Evolutionary conservation across 2,113 vertebrate species (phyloP).

Genomic region (Scopus umbretta): DNA sequence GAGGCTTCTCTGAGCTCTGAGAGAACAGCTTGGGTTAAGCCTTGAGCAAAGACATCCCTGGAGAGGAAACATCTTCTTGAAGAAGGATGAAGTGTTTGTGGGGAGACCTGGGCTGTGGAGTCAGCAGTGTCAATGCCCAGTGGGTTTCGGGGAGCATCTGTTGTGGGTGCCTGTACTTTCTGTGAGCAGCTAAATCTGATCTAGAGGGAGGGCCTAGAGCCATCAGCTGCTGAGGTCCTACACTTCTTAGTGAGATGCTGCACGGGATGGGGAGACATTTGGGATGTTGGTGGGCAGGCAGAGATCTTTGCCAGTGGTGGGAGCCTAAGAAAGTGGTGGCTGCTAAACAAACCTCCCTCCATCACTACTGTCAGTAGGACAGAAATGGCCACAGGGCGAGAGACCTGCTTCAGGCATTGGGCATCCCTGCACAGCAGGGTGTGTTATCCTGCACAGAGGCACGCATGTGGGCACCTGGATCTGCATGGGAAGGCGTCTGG

Average conservation of each 20-base stretch:
- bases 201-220: background rate
- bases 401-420: background rate
- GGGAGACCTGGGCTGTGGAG: background rate
- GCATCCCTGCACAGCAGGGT: background rate
- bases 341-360: background rate
- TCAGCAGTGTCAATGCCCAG: background rate
- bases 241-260: background rate
- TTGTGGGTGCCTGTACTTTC: background rate
- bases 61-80: background rate
- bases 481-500: background rate
- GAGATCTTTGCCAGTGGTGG: background rate
- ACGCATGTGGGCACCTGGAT: background rate
- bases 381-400: background rate
- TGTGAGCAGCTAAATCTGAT: background rate
- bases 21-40: background rate
- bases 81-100: background rate
- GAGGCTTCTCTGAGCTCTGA: background rate
- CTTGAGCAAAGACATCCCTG: background rate
- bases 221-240: background rate
- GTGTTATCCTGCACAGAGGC: background rate
- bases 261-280: background rate
- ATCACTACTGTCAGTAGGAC: background rate
- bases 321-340: background rate
- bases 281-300: background rate
- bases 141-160: background rate